Conservation (phyloP, 2,113 vertebrate genomes). For the Cercocebus atys region DNA sequence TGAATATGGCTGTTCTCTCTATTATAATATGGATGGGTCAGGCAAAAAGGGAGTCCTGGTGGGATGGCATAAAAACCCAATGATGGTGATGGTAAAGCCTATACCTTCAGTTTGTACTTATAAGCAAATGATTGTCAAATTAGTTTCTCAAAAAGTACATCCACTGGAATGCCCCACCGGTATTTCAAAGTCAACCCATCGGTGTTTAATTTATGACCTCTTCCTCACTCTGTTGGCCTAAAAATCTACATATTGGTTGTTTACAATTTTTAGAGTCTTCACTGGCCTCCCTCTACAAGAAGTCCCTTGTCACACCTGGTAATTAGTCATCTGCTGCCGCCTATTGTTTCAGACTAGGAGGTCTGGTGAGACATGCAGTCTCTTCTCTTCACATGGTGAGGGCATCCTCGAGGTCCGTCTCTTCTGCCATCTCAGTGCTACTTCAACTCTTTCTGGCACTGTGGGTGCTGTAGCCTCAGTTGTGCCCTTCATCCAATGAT, state of each 20-base stretch:
- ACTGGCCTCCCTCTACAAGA: not conserved
- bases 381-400: not conserved
- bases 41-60: not conserved
- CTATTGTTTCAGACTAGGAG: not conserved
- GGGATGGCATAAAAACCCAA: not conserved
- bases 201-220: not conserved
- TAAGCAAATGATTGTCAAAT: not conserved
- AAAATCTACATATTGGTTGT: not conserved
- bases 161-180: not conserved
- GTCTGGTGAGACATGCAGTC: accelerated
- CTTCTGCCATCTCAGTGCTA: not conserved
- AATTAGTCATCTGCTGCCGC: not conserved
- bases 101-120: not conserved
- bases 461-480: not conserved
- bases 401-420: not conserved
- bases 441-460: not conserved
- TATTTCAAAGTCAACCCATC: not conserved
- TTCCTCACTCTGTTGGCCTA: not conserved
- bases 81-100: not conserved
- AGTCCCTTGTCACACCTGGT: not conserved
- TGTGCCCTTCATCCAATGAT: not conserved
- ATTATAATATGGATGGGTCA: not conserved
- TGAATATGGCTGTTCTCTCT: not conserved
- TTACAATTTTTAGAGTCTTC: not conserved
- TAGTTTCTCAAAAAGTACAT: not conserved